phyloP scores from a whole-genome alignment of 2,113 vertebrate species.

The Pluvialis apricaria region DNA sequence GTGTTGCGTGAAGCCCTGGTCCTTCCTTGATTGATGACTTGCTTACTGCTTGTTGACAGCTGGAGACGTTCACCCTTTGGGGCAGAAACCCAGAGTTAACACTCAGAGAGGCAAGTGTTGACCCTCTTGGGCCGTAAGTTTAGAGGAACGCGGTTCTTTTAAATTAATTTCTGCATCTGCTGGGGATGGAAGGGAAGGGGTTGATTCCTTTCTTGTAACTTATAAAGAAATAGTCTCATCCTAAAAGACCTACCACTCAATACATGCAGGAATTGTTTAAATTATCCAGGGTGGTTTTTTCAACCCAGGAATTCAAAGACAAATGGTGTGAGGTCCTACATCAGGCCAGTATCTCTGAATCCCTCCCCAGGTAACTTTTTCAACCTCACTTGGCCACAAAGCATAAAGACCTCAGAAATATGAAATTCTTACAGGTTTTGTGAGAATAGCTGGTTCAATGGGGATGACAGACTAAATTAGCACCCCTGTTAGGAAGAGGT shows the following conservation, averaged over 20 bases:
- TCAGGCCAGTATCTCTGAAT: neutral
- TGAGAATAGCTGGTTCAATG: neutral
- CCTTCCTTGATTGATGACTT: constrained; percentile 5
- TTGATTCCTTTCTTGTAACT: neutral
- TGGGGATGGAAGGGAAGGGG: neutral
- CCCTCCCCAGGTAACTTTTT: neutral
- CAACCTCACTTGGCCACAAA: neutral
- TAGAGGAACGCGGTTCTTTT: neutral
- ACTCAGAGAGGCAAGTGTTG: neutral
- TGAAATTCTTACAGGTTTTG: neutral
- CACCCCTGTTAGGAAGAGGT: neutral
- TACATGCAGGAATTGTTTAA: neutral
- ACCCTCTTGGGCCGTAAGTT: neutral
- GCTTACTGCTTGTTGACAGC: neutral
- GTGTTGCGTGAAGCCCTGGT: neutral
- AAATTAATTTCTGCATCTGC: neutral
- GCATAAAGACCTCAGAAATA: neutral
- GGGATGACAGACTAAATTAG: neutral
- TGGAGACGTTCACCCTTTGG: neutral
- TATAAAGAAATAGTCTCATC: neutral
- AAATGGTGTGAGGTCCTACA: neutral
- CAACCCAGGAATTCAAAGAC: neutral
- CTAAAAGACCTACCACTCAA: neutral
- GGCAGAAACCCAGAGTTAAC: neutral
- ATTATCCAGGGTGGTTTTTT: neutral